Conservation (phyloP, 92 coral and sea anemone species). For the Phenganax subtilis region DNA sequence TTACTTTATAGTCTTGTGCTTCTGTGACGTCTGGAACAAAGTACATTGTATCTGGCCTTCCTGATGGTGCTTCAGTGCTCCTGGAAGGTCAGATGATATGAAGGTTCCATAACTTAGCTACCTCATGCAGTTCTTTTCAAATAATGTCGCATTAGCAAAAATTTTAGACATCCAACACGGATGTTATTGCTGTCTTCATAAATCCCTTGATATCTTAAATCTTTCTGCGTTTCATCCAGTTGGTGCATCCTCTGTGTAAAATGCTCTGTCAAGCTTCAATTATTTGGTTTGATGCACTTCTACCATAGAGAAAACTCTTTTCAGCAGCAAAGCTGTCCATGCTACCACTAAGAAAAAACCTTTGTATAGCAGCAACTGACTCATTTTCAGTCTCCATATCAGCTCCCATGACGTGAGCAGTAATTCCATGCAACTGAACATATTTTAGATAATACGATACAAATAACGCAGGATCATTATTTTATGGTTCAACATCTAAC, state of each 20-base stretch:
- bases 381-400: constrained; percentile 20
- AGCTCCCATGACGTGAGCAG: constrained; percentile 15
- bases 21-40: neutral
- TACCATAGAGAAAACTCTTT: constrained; percentile 13
- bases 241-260: neutral
- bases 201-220: constrained; percentile 7
- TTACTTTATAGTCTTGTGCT: constrained; percentile 25
- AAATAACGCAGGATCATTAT: neutral
- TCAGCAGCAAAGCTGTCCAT: neutral
- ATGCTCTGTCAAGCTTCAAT: constrained; percentile 14
- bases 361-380: neutral
- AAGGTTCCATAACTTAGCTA: constrained; percentile 10
- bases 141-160: constrained; percentile 7
- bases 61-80: neutral
- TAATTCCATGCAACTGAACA: neutral
- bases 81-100: constrained; percentile 5
- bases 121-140: neutral
- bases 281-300: constrained; percentile 6
- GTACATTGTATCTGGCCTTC: constrained; percentile 19
- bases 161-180: neutral
- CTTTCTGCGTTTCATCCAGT: neutral
- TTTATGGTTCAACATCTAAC: neutral
- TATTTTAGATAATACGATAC: neutral
- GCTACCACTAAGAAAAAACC: neutral
- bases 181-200: constrained; percentile 19